A percentile compares a stretch with the other conserved stretches of the same genome.
These are phyloP conservation scores for Drosophila diplacantha DNA, from an alignment of 2,888 invertebrate species.

Conservation along the genomic window DNA sequence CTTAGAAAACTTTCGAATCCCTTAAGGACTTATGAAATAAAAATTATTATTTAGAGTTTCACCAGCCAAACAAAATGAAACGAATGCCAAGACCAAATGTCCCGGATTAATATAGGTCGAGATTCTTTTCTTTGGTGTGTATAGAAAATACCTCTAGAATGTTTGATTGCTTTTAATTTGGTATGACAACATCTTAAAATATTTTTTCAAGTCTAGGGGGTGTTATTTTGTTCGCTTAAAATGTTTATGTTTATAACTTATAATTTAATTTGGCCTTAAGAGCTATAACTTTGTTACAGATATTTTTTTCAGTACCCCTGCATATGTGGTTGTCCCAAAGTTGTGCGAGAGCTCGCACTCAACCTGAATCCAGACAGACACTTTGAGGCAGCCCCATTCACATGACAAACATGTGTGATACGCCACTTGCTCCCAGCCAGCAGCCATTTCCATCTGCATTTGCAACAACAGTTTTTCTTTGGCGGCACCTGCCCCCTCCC, in stretches of 20 bases:
- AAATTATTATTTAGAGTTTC: background rate
- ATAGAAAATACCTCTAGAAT: background rate
- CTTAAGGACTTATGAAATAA: background rate
- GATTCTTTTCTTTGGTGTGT: background rate
- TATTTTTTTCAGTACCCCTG: background rate
- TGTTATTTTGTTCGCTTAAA: no score
- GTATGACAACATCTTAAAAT: background rate
- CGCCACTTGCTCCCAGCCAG: slow-evolving; percentile 61
- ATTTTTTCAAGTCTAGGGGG: background rate
- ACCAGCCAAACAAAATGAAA: background rate
- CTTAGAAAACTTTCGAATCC: background rate
- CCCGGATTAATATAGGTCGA: background rate
- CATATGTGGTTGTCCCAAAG: slow-evolving; percentile 31
- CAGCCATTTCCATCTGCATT: slow-evolving; percentile 44
- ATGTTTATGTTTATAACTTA: no score
- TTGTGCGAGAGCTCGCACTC: slow-evolving; percentile 48
- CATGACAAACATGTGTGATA: slow-evolving; percentile 68
- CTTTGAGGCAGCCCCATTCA: slow-evolving; percentile 45
- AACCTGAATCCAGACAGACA: slow-evolving; percentile 41
- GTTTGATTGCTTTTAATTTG: background rate
- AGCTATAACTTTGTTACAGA: background rate
- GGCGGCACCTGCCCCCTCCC: slow-evolving; percentile 1
- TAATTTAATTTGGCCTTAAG: no score
- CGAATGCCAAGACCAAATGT: background rate
- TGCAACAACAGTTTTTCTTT: slow-evolving; percentile 36